Percentiles rank a stretch among this genome's conserved stretches.
Evolutionary conservation across 2,888 invertebrate species (phyloP).

Genomic region (Helobdella robusta): DNA sequence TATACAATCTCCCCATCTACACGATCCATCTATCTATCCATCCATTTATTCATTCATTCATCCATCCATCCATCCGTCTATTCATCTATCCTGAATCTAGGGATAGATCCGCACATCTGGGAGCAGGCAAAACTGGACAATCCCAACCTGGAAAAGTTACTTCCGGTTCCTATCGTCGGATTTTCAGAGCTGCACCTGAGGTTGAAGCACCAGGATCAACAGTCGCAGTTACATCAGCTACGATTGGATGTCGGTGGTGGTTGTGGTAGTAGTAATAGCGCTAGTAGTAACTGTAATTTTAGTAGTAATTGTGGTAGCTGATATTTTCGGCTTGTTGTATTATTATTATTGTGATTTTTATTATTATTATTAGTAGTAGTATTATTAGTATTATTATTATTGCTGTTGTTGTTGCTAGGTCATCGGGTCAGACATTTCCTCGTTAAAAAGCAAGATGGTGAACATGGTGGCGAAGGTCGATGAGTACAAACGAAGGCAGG

Average conservation of each 20-base stretch:
- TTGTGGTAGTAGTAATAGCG: not conserved
- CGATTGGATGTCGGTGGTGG: constrained; percentile 58
- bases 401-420: constrained; percentile 39
- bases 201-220: constrained; percentile 62
- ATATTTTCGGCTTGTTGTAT: constrained; percentile 1
- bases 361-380: not conserved
- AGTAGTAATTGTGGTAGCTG: too few relatives aligned
- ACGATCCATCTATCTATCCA: too few relatives aligned
- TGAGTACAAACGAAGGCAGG: constrained; percentile 69
- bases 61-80: too few relatives aligned
- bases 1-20: too few relatives aligned
- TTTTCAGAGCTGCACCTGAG: constrained; percentile 65
- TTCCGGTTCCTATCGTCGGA: constrained; percentile 88
- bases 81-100: too few relatives aligned
- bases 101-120: constrained; percentile 87
- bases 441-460: constrained; percentile 70
- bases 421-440: constrained; percentile 66
- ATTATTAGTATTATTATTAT: not conserved
- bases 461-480: constrained; percentile 69
- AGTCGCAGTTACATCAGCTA: constrained; percentile 65
- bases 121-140: constrained; percentile 90
- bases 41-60: too few relatives aligned
- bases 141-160: constrained; percentile 76
- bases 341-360: not conserved
- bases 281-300: not conserved